Conservation (phyloP, 2,113 vertebrate genomes). For the Hypanus sabinus region DNA sequence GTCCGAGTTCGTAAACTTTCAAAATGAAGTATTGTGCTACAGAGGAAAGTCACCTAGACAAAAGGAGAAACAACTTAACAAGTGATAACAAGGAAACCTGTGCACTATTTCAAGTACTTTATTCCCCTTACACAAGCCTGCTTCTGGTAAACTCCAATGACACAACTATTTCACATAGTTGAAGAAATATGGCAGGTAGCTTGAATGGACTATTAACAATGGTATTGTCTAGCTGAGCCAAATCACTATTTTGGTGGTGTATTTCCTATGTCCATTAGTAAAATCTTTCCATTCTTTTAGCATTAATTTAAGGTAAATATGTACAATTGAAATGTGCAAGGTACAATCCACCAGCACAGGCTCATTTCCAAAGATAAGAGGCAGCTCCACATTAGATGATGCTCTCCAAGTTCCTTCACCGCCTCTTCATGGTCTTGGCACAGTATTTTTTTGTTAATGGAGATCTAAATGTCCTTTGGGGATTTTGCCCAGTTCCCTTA, state of each 20-base stretch:
- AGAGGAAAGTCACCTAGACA: constrained; percentile 81
- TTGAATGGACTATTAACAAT: too few species aligned
- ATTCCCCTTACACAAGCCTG: not conserved
- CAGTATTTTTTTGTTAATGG: not conserved
- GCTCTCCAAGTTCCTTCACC: not conserved
- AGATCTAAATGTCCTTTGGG: not conserved
- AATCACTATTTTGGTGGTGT: too few species aligned
- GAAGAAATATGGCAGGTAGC: too few species aligned
- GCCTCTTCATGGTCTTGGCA: not conserved
- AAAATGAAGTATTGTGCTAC: constrained; percentile 94
- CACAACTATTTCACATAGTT: too few species aligned
- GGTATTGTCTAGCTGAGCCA: too few species aligned
- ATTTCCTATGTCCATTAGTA: too few species aligned
- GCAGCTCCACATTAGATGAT: not conserved
- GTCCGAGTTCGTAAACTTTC: constrained; percentile 88
- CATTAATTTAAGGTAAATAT: too few species aligned
- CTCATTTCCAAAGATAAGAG: not conserved
- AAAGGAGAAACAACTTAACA: constrained; percentile 30
- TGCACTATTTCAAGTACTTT: not conserved
- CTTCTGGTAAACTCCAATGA: not conserved
- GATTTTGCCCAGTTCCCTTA: not conserved
- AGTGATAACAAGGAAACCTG: not conserved
- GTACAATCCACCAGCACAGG: not conserved
- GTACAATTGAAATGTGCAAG: not conserved
- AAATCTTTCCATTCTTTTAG: too few species aligned